phyloP scores from a whole-genome alignment of 1,140 invertebrate species.

The Protaetia brevitarsis region DNA sequence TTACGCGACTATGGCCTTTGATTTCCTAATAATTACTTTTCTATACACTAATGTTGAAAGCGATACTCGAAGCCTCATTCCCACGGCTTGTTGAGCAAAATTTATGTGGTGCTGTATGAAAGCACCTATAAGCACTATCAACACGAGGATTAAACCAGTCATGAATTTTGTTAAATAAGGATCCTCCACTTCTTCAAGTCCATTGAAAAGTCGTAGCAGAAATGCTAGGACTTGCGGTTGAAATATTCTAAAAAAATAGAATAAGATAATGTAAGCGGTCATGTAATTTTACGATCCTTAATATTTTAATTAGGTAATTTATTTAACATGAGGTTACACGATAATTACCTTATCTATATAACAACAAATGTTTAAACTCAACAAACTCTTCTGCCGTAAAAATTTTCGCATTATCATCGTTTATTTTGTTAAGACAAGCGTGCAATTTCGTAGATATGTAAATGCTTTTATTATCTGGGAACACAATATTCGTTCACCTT shows the following conservation, averaged over 20 bases:
- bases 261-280: background rate
- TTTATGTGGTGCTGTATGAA: constrained; percentile 48
- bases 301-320: background rate
- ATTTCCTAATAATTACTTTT: constrained; percentile 48
- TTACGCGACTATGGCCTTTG: background rate
- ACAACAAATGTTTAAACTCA: too few species aligned
- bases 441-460: too few species aligned
- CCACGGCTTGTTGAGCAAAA: constrained; percentile 45
- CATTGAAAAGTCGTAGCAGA: constrained; percentile 33
- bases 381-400: too few species aligned
- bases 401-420: too few species aligned
- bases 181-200: constrained; percentile 31
- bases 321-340: too few species aligned
- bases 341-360: too few species aligned
- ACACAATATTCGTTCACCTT: too few species aligned
- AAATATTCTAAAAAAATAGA: background rate
- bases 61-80: constrained; percentile 54
- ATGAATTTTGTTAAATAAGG: background rate
- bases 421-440: too few species aligned
- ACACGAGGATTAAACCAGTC: constrained; percentile 33
- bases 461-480: too few species aligned
- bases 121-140: constrained; percentile 41
- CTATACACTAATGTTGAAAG: constrained; percentile 59
- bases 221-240: constrained; percentile 3
- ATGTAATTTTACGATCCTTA: background rate